Percentiles rank a stretch among this genome's conserved stretches.
These are phyloP conservation scores for Percopsis transmontana DNA, from an alignment of 2,113 vertebrate species.

Conservation along the genomic window DNA sequence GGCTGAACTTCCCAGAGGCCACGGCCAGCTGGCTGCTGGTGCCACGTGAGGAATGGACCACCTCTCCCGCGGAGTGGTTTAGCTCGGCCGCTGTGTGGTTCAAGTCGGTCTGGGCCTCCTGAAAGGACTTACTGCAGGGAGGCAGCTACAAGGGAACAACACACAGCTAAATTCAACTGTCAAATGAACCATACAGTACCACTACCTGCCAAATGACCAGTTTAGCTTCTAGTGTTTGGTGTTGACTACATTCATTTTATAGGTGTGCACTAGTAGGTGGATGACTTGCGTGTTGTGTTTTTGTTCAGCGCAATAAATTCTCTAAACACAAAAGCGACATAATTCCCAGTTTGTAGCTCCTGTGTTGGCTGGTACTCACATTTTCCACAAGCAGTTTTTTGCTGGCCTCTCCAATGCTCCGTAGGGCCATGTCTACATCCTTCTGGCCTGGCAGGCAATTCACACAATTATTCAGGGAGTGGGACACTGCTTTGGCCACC, in stretches of 20 bases:
- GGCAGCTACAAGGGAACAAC: slow-evolving; percentile 81
- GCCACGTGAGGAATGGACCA: slow-evolving; percentile 93
- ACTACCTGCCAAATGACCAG: slow-evolving; percentile 23
- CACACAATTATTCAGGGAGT: slow-evolving; percentile 97
- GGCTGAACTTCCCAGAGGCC: slow-evolving; percentile 96
- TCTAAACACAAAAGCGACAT: too few relatives aligned
- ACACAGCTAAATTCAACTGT: neutral
- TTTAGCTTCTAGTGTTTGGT: neutral
- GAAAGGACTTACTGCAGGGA: slow-evolving; percentile 92
- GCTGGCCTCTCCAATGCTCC: slow-evolving; percentile 97
- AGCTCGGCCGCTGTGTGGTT: slow-evolving; percentile 96
- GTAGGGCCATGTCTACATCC: slow-evolving; percentile 96
- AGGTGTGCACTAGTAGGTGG: neutral
- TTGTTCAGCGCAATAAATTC: too few relatives aligned
- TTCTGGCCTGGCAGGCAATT: slow-evolving; percentile 99
- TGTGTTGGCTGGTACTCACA: slow-evolving; percentile 75
- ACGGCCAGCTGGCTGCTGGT: slow-evolving; percentile 92
- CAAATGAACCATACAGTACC: slow-evolving; percentile 20
- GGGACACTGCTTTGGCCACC: slow-evolving; percentile 98
- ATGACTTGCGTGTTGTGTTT: neutral
- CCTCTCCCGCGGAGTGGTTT: slow-evolving; percentile 97
- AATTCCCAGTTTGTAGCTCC: neutral
- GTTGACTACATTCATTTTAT: neutral
- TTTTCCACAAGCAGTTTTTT: slow-evolving; percentile 96
- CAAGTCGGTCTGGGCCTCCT: slow-evolving; percentile 95